These are phyloP conservation scores for Poeciliopsis presidionis DNA, from an alignment of 2,797 vertebrate genomes.

Conservation along the genomic window DNA sequence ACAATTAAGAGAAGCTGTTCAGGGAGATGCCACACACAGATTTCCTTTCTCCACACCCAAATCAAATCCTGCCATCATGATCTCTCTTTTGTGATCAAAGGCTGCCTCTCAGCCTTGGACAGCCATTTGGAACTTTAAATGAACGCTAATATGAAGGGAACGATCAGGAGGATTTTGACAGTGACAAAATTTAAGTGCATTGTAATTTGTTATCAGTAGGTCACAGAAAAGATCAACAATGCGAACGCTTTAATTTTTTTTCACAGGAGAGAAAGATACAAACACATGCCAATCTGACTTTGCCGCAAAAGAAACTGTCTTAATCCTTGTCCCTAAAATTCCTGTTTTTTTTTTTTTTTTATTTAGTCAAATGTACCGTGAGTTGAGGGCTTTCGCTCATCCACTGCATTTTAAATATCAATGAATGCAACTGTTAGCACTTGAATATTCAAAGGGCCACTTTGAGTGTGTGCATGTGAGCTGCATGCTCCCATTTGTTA, in stretches of 20 bases:
- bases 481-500: slow-evolving; percentile 78
- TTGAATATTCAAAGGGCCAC: slow-evolving; percentile 82
- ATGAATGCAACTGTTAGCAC: slow-evolving; percentile 80
- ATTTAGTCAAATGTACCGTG: slow-evolving; percentile 69
- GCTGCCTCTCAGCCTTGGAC: slow-evolving; percentile 72
- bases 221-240: slow-evolving; percentile 61
- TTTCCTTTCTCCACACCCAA: slow-evolving; percentile 63
- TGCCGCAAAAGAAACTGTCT: slow-evolving; percentile 67
- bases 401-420: slow-evolving; percentile 81
- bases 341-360: slow-evolving; percentile 46
- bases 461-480: slow-evolving; percentile 79
- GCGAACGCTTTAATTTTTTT: slow-evolving; percentile 65
- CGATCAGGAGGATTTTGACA: slow-evolving; percentile 78
- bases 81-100: slow-evolving; percentile 79
- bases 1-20: slow-evolving; percentile 79
- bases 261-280: slow-evolving; percentile 51
- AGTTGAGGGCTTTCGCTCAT: slow-evolving; percentile 69
- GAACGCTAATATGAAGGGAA: slow-evolving; percentile 72
- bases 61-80: slow-evolving; percentile 75
- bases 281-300: slow-evolving; percentile 64
- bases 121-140: slow-evolving; percentile 78
- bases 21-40: slow-evolving; percentile 71
- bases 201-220: slow-evolving; percentile 73
- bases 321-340: slow-evolving; percentile 73
- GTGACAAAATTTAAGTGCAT: slow-evolving; percentile 71